These are phyloP conservation scores for Monochamus alternatus DNA, from an alignment of 2,888 invertebrate species.

Conservation along the genomic window DNA sequence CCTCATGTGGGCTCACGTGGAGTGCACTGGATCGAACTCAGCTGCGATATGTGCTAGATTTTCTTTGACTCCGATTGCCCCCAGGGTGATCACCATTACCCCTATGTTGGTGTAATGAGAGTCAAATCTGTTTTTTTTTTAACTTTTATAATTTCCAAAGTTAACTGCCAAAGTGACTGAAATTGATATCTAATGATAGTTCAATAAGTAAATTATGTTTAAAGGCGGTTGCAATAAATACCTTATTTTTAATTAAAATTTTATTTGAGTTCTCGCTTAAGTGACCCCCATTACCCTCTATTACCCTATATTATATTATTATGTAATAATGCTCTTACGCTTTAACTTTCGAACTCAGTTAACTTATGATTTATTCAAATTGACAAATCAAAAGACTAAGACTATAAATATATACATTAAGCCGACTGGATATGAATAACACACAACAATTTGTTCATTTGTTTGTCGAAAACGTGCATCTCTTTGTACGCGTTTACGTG, in stretches of 20 bases:
- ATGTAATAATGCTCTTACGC: too few species aligned
- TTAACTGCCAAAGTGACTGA: slow-evolving; percentile 38
- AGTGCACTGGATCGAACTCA: slow-evolving; percentile 40
- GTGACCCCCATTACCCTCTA: slow-evolving; percentile 42
- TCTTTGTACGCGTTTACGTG: background rate
- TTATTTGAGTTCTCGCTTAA: slow-evolving; percentile 41
- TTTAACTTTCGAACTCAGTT: too few species aligned
- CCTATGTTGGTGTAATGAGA: slow-evolving; percentile 33
- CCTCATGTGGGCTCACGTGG: slow-evolving; percentile 44
- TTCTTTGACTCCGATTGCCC: slow-evolving; percentile 38
- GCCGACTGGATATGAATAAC: too few species aligned
- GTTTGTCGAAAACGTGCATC: background rate
- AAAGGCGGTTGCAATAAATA: slow-evolving; percentile 38
- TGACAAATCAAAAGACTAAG: too few species aligned
- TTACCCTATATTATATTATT: too few species aligned
- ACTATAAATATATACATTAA: too few species aligned
- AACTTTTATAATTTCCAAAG: slow-evolving; percentile 35
- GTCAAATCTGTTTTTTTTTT: slow-evolving; percentile 41
- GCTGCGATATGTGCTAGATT: slow-evolving; percentile 38
- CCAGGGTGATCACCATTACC: slow-evolving; percentile 28
- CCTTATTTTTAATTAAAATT: slow-evolving; percentile 31
- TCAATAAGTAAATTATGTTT: slow-evolving; percentile 37
- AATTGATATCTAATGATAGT: slow-evolving; percentile 37
- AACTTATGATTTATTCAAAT: too few species aligned
- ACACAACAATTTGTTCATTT: background rate